Conservation (phyloP, 1,140 invertebrate genomes). For the Zaprionus ghesquierei region DNA sequence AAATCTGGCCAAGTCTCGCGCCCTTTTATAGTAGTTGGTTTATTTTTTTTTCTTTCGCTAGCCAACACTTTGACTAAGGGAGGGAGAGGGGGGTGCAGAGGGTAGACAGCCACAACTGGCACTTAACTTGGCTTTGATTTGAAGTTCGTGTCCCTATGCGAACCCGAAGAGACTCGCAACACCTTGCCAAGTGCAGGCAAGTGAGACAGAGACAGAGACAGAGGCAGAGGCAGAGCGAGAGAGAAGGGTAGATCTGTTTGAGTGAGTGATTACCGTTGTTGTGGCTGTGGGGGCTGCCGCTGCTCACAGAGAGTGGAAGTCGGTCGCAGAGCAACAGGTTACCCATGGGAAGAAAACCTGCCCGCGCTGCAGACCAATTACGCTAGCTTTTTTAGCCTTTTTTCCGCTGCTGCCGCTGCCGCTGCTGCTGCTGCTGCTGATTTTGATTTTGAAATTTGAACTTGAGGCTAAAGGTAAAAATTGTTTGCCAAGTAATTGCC, state of each 20-base stretch:
- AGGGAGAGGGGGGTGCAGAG: neutral
- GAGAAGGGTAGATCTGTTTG: conserved; percentile 27
- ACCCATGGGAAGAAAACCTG: conserved; percentile 78
- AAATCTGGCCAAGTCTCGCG: conserved; percentile 46
- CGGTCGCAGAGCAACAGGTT: conserved; percentile 66
- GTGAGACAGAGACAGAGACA: neutral
- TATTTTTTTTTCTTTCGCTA: conserved; percentile 14
- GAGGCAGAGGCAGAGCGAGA: neutral
- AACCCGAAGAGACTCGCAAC: conserved; percentile 59
- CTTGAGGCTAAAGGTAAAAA: conserved; percentile 81
- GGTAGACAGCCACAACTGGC: conserved; percentile 42
- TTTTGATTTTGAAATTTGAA: conserved; percentile 81
- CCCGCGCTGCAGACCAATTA: conserved; percentile 65
- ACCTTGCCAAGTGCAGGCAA: conserved; percentile 51
- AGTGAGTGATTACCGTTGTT: conserved; percentile 76
- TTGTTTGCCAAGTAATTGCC: conserved; percentile 80
- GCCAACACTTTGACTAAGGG: conserved; percentile 25
- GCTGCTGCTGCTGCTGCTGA: conserved; percentile 46
- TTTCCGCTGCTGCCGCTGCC: conserved; percentile 1
- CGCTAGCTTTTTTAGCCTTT: conserved; percentile 9
- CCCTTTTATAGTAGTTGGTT: too few relatives aligned
- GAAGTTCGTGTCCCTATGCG: conserved; percentile 80
- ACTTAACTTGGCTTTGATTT: conserved; percentile 78
- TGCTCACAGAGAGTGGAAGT: conserved; percentile 31
- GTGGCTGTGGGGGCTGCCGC: conserved; percentile 20